phyloP scores from a whole-genome alignment of 2,113 vertebrate species.

The Sterna hirundo region DNA sequence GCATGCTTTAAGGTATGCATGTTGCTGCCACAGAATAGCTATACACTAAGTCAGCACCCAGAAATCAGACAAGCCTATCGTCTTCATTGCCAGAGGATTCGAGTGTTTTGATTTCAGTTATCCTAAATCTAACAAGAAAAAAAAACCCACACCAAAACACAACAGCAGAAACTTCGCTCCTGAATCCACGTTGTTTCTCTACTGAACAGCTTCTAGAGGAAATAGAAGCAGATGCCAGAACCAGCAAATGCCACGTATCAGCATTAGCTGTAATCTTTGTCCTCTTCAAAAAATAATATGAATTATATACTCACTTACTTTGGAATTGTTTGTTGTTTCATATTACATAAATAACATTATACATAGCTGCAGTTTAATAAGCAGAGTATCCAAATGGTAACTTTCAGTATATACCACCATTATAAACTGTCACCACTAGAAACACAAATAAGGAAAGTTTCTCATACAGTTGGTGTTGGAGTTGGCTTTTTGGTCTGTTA shows the following conservation, averaged over 20 bases:
- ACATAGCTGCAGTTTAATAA: background rate
- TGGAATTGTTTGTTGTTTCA: background rate
- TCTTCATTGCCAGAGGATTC: background rate
- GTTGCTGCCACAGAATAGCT: background rate
- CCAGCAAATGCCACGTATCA: background rate
- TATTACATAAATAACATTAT: background rate
- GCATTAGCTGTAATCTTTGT: background rate
- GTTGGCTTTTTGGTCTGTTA: background rate
- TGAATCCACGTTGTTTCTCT: background rate
- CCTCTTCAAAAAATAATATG: background rate
- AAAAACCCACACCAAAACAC: background rate
- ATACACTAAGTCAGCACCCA: background rate
- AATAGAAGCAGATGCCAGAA: background rate
- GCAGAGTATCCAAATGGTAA: background rate
- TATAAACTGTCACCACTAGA: background rate
- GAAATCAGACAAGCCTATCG: background rate
- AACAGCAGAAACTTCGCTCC: background rate
- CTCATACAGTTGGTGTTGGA: background rate
- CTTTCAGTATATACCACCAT: background rate
- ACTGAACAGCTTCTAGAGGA: background rate
- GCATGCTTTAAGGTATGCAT: background rate
- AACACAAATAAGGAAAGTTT: background rate
- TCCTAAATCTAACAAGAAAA: background rate
- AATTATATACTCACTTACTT: background rate
- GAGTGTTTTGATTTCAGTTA: background rate